A percentile compares a stretch with the other conserved stretches of the same genome.
These are phyloP conservation scores for Stigmatopora nigra DNA, from an alignment of 2,113 vertebrate genomes.

Conservation along the genomic window DNA sequence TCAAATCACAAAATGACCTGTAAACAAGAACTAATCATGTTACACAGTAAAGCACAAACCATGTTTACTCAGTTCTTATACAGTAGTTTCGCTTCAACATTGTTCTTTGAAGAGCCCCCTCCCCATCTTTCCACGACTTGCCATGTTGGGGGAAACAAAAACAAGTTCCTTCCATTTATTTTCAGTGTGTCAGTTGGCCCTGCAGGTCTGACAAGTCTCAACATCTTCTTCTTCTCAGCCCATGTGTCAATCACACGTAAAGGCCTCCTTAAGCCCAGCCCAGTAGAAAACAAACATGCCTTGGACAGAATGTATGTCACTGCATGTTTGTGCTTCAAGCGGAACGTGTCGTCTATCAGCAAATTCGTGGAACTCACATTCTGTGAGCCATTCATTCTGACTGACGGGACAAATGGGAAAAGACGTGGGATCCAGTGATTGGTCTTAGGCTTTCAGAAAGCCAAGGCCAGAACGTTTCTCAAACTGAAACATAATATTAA, in stretches of 20 bases:
- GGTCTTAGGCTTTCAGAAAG: slow-evolving; percentile 13
- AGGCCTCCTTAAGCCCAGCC: slow-evolving; percentile 26
- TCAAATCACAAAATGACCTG: background rate
- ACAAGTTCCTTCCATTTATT: slow-evolving; percentile 14
- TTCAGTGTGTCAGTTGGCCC: slow-evolving; percentile 19
- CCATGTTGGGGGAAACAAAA: slow-evolving; percentile 14
- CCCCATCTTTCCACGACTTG: background rate
- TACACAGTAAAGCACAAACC: background rate
- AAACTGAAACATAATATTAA: background rate
- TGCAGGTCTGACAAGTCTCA: slow-evolving; percentile 41
- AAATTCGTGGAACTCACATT: slow-evolving; percentile 36
- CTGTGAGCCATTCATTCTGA: slow-evolving; percentile 11
- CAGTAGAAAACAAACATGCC: slow-evolving; percentile 39
- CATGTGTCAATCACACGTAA: slow-evolving; percentile 33
- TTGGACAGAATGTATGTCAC: background rate
- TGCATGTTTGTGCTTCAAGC: slow-evolving; percentile 9
- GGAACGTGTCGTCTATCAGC: slow-evolving; percentile 26
- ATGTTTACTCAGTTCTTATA: background rate
- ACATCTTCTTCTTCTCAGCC: slow-evolving; percentile 27
- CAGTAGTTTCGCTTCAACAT: background rate
- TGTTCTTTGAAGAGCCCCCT: slow-evolving; percentile 5
- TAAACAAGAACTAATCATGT: slow-evolving; percentile 1
- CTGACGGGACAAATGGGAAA: slow-evolving; percentile 10
- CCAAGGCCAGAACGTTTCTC: background rate
- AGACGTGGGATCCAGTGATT: slow-evolving; percentile 4